These are phyloP conservation scores for Scomber japonicus DNA, from an alignment of 2,113 vertebrate genomes.

Conservation along the genomic window DNA sequence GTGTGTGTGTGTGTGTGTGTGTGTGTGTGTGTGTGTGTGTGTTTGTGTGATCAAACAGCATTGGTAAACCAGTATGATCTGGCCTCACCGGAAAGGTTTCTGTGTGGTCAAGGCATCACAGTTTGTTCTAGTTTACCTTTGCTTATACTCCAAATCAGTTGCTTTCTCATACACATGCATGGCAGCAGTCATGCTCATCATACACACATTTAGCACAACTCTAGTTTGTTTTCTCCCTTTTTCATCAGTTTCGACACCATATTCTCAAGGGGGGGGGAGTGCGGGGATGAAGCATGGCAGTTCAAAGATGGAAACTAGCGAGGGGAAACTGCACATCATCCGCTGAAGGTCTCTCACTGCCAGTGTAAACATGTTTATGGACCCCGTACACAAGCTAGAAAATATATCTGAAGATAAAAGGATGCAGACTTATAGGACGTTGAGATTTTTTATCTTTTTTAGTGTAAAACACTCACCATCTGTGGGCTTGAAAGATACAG, in stretches of 20 bases:
- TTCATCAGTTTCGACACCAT: conserved; percentile 36
- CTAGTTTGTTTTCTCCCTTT: conserved; percentile 27
- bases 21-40: conserved; percentile 1
- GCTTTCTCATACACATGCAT: conserved; percentile 17
- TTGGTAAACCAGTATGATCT: conserved; percentile 57
- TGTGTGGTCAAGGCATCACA: conserved; percentile 44
- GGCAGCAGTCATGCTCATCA: conserved; percentile 13
- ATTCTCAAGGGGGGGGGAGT: conserved; percentile 21
- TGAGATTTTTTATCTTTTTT: conserved; percentile 15
- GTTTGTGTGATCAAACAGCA: conserved; percentile 52
- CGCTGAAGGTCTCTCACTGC: conserved; percentile 29
- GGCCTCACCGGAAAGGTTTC: conserved; percentile 25
- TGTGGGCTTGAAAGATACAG: conserved; percentile 41
- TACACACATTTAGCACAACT: conserved; percentile 24
- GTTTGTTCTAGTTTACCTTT: background rate
- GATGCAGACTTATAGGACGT: conserved; percentile 17
- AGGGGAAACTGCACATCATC: conserved; percentile 32
- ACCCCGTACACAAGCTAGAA: conserved; percentile 9
- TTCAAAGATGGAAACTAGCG: conserved; percentile 44
- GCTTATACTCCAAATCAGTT: conserved; percentile 2
- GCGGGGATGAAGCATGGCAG: conserved; percentile 27
- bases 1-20: conserved; percentile 11
- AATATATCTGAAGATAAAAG: conserved; percentile 45
- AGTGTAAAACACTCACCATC: conserved; percentile 34
- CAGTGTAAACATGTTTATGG: conserved; percentile 56